Percentiles rank a stretch among this genome's conserved stretches.
phyloP scores from a whole-genome alignment of 1,140 invertebrate genomes.

The Ceratina japonica region DNA sequence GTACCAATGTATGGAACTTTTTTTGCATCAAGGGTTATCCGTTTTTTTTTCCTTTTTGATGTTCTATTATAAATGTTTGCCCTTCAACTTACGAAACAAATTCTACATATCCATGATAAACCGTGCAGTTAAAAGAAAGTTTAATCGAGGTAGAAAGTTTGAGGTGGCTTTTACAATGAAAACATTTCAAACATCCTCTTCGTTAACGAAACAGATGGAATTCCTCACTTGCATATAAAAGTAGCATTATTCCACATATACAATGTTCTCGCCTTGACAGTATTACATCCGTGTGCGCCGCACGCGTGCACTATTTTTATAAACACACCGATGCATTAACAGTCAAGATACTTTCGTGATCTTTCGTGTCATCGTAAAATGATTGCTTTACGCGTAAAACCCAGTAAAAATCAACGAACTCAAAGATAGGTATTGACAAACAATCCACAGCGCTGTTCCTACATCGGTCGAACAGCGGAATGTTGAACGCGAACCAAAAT shows the following conservation, averaged over 20 bases:
- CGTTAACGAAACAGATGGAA: slow-evolving; percentile 54
- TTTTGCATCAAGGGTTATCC: slow-evolving; percentile 23
- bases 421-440: slow-evolving; percentile 65
- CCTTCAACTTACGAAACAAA: neutral
- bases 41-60: slow-evolving; percentile 30
- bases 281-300: slow-evolving; percentile 31
- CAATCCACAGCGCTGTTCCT: slow-evolving; percentile 59
- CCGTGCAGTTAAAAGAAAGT: neutral
- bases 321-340: slow-evolving; percentile 20
- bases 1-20: slow-evolving; percentile 47
- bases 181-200: slow-evolving; percentile 37
- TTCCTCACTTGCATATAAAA: slow-evolving; percentile 54
- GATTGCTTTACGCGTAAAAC: slow-evolving; percentile 17
- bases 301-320: slow-evolving; percentile 10
- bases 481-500: slow-evolving; percentile 53
- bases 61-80: slow-evolving; percentile 31
- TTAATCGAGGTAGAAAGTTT: neutral
- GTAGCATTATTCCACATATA: slow-evolving; percentile 52
- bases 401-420: slow-evolving; percentile 42
- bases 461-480: slow-evolving; percentile 53
- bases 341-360: slow-evolving; percentile 32
- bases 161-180: neutral
- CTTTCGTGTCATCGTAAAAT: slow-evolving; percentile 32
- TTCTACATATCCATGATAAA: slow-evolving; percentile 35
- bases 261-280: slow-evolving; percentile 38